Base-by-base conservation (phyloP, 2,888 invertebrate genomes). In the Meiosimyza platycephala region DNA sequence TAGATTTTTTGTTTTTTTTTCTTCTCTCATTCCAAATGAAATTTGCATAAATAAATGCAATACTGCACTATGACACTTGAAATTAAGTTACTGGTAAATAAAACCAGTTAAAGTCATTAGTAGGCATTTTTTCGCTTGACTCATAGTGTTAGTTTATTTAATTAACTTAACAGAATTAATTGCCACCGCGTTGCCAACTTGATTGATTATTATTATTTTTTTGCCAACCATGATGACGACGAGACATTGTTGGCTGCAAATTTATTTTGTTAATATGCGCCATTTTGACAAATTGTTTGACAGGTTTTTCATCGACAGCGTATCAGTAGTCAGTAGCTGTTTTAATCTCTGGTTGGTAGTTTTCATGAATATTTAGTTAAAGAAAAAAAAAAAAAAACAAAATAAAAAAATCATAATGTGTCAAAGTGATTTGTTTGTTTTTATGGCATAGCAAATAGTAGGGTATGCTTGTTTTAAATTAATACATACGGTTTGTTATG, bases 251-350 rank as follows among this genome's bases (percentile, higher is more conserved):
- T 67, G 57, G 16, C 47, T 63, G 16, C n/a, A 54, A 64, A 64
- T 47, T 70, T 62, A 63, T 54, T 47, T 9, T 9, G 54, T 22
- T 63, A 70, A 63, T 70, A 16, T 47, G 70, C 22, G 63, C 52
- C 22, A 50, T 70, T 70, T 63, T 70, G 70, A 63, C 70, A 70
- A 70, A 70, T 70, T 63, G 47, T 70, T 63, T 54, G 70, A 70
- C 70, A 70, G 54, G 70, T 70, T 70, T 70, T 63, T 40, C 9
- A 62, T 54, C 70, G 63, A 63, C 68, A 59, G 63, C 48, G 9
- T 33, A 16, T 7, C 66, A 28, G 66, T 16, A 55, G 66, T 28
- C 18, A 9, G 28, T n/a, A 50, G 18, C 22, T 18, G 57, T 67
- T 55, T 16, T 18, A 6, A 15, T 47, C 18, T 40, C 16, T 67